Evolutionary conservation across 2,888 invertebrate species (phyloP).

Genomic region (Oxytorus armatus): DNA sequence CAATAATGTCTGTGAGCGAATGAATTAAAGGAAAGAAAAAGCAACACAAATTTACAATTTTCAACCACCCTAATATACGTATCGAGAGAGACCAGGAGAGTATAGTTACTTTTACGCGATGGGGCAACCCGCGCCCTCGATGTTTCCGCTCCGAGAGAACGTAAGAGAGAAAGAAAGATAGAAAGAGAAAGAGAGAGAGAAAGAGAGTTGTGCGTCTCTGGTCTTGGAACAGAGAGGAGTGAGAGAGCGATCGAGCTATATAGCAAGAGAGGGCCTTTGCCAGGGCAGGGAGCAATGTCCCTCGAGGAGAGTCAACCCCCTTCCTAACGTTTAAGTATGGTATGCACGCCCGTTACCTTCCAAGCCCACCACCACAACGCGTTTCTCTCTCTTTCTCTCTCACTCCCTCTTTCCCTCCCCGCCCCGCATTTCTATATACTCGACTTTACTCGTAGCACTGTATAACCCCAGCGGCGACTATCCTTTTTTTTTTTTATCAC

Average conservation of each 20-base stretch:
- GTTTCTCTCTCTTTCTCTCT: slow-evolving; percentile 67
- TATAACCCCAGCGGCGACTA: slow-evolving; percentile 39
- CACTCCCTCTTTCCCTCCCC: slow-evolving; percentile 23
- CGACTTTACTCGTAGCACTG: slow-evolving; percentile 56
- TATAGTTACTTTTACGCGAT: slow-evolving; percentile 14
- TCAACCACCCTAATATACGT: slow-evolving; percentile 14
- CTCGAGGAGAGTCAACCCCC: slow-evolving; percentile 79
- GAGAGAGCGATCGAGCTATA: slow-evolving; percentile 20
- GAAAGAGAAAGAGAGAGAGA: slow-evolving; percentile 56
- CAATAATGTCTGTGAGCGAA: too few species aligned
- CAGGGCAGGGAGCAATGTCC: slow-evolving; percentile 81
- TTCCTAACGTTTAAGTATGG: slow-evolving; percentile 76
- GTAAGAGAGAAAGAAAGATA: slow-evolving; percentile 33
- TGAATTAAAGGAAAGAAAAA: too few species aligned
- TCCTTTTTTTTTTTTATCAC: slow-evolving; percentile 74
- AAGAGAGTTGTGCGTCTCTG: slow-evolving; percentile 24
- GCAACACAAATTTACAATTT: too few species aligned
- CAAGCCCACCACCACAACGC: slow-evolving; percentile 68
- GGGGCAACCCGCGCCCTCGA: slow-evolving; percentile 61
- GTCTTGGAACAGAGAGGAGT: slow-evolving; percentile 1
- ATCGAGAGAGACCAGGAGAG: background rate
- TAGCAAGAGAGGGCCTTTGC: slow-evolving; percentile 72
- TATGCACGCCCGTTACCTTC: slow-evolving; percentile 74
- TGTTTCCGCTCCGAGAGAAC: slow-evolving; percentile 47
- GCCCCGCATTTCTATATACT: slow-evolving; percentile 34